Conservation (phyloP, 1,140 invertebrate genomes). For the Penaeus vannamei region DNA sequence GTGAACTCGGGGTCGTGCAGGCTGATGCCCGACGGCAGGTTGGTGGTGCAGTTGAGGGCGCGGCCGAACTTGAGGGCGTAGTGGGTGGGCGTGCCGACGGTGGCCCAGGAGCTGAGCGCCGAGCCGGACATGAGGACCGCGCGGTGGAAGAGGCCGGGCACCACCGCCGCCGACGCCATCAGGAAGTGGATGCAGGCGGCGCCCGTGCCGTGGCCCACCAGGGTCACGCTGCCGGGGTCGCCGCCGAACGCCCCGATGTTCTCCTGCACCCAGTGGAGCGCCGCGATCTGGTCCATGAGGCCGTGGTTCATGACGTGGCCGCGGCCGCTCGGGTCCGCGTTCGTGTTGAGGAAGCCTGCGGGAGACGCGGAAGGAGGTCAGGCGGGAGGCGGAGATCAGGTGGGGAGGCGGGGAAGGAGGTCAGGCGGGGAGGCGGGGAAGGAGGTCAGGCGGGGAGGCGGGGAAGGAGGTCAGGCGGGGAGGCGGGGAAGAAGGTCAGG, state of each 20-base stretch:
- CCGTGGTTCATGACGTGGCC: constrained; percentile 93
- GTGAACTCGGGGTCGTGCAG: constrained; percentile 20
- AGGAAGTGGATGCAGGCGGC: constrained; percentile 96
- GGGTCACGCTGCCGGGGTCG: constrained; percentile 92
- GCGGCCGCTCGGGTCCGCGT: constrained; percentile 82
- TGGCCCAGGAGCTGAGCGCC: constrained; percentile 77
- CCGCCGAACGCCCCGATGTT: constrained; percentile 94
- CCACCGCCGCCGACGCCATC: constrained; percentile 91
- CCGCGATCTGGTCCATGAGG: constrained; percentile 95
- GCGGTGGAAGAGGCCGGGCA: constrained; percentile 82
- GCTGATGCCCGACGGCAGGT: not conserved
- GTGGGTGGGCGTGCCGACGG: constrained; percentile 81
- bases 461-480: no score
- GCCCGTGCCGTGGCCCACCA: constrained; percentile 95
- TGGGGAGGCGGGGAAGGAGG: not conserved
- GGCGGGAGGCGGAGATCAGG: not conserved
- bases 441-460: no score
- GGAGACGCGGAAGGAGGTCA: constrained; percentile 67
- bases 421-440: no score
- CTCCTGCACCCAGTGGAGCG: constrained; percentile 93
- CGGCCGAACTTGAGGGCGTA: constrained; percentile 84
- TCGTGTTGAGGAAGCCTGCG: constrained; percentile 90
- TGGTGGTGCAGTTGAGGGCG: constrained; percentile 65
- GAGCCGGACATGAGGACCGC: constrained; percentile 82
- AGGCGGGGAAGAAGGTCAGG: no score